Evolutionary conservation across 1,140 invertebrate genomes (phyloP).

Genomic region (Leptinotarsa undecemlineata): DNA sequence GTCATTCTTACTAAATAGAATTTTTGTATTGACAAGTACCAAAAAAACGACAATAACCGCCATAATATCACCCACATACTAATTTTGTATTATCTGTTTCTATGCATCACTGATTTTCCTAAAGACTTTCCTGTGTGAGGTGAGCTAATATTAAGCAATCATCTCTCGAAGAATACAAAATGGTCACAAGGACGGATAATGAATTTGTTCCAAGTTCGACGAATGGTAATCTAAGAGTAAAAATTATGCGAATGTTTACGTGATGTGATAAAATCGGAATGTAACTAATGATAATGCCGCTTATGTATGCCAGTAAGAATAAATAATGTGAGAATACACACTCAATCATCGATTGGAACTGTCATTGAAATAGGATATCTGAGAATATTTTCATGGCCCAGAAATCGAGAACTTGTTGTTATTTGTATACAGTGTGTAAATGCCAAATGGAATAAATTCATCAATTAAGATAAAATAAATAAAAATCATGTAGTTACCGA

Average conservation of each 20-base stretch:
- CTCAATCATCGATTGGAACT: background rate
- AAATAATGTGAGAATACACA: conserved; percentile 5
- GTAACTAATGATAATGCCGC: background rate
- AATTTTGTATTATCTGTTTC: no score
- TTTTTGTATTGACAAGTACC: no score
- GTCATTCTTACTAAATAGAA: no score
- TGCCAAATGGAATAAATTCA: no score
- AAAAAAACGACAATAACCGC: no score
- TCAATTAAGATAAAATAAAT: no score
- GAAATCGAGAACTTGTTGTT: no score
- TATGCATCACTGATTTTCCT: no score
- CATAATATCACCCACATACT: no score
- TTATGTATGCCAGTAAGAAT: background rate
- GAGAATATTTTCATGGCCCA: background rate
- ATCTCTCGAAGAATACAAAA: background rate
- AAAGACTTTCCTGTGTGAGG: background rate
- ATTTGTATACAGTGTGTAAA: no score
- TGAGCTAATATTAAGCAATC: background rate
- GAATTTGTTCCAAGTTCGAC: conserved; percentile 5
- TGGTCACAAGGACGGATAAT: conserved; percentile 5
- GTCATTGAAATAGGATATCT: background rate
- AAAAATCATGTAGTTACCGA: no score
- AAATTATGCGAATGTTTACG: conserved; percentile 6
- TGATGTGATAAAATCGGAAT: conserved; percentile 1
- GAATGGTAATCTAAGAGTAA: background rate